A percentile compares a stretch with the other conserved stretches of the same genome.
These are phyloP conservation scores for Plagodis pulveraria DNA, from an alignment of 2,888 invertebrate species.

Conservation along the genomic window DNA sequence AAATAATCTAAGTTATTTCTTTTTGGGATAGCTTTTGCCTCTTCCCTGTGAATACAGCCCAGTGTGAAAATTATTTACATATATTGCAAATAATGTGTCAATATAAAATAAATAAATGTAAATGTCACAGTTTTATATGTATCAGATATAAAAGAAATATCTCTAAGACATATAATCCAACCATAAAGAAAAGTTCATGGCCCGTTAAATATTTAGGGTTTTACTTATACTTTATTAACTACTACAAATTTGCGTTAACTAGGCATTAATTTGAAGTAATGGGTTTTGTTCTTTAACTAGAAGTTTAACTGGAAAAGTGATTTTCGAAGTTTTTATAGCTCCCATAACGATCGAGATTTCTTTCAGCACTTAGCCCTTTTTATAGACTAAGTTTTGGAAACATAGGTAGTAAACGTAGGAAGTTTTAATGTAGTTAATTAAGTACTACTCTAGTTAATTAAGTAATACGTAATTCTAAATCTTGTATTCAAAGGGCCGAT, in stretches of 20 bases:
- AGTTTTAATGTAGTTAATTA: slow-evolving; percentile 2
- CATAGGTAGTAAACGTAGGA: slow-evolving; percentile 23
- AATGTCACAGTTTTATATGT: too few species aligned
- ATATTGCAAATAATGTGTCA: too few species aligned
- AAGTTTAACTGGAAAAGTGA: slow-evolving; percentile 16
- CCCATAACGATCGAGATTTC: slow-evolving; percentile 19
- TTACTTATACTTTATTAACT: slow-evolving; percentile 13
- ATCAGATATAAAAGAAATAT: too few species aligned
- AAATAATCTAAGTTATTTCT: too few species aligned
- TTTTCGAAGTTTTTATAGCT: slow-evolving; percentile 20
- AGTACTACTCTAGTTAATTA: too few species aligned
- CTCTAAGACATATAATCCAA: slow-evolving; percentile 3
- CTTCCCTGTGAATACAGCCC: too few species aligned
- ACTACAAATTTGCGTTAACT: slow-evolving; percentile 40
- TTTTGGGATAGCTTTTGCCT: too few species aligned
- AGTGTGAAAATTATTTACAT: too few species aligned
- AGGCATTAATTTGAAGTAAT: slow-evolving; percentile 30
- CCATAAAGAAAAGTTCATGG: background rate
- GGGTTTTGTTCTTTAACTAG: slow-evolving; percentile 24
- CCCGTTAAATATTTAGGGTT: slow-evolving; percentile 4
- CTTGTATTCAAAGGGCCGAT: too few species aligned
- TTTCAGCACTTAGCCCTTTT: slow-evolving; percentile 21
- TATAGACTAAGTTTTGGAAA: slow-evolving; percentile 27
- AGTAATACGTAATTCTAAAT: too few species aligned
- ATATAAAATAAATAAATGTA: too few species aligned